Conservation (phyloP, 1,140 invertebrate genomes). For the Camponotus floridanus region DNA sequence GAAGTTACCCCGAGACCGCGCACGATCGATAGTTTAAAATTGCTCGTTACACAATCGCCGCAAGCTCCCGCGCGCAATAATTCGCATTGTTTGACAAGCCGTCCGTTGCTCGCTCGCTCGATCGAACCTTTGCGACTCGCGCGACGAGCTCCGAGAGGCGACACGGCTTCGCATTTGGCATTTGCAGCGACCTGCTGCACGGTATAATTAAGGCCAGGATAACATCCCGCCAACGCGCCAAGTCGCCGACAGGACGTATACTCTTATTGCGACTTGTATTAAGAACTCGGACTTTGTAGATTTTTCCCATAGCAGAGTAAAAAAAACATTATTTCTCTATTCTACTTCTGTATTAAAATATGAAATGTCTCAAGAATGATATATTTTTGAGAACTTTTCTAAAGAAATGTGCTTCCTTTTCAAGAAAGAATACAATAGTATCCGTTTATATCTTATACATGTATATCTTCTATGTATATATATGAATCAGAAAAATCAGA, state of each 20-base stretch:
- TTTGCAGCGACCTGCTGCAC: constrained; percentile 41
- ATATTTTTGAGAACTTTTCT: too few species aligned
- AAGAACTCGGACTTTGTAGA: neutral
- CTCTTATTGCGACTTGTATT: neutral
- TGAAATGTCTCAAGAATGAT: too few species aligned
- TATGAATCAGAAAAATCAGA: neutral
- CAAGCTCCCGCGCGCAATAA: neutral
- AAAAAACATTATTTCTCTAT: too few species aligned
- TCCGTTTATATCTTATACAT: too few species aligned
- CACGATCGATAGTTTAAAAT: constrained; percentile 38
- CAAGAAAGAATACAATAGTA: neutral
- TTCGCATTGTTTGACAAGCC: constrained; percentile 33
- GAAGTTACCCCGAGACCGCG: neutral
- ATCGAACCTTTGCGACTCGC: neutral
- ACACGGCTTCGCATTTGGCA: constrained; percentile 28
- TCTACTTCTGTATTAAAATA: too few species aligned
- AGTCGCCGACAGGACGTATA: too few species aligned
- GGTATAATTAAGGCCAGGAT: constrained; percentile 36
- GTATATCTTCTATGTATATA: too few species aligned
- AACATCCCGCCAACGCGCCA: constrained; percentile 35
- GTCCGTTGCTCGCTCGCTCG: neutral
- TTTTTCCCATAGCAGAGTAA: neutral
- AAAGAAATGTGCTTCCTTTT: too few species aligned
- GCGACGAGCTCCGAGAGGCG: neutral
- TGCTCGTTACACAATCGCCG: constrained; percentile 29